Base-by-base conservation (phyloP, 2,113 vertebrate genomes). In the Callaeas wilsoni region DNA sequence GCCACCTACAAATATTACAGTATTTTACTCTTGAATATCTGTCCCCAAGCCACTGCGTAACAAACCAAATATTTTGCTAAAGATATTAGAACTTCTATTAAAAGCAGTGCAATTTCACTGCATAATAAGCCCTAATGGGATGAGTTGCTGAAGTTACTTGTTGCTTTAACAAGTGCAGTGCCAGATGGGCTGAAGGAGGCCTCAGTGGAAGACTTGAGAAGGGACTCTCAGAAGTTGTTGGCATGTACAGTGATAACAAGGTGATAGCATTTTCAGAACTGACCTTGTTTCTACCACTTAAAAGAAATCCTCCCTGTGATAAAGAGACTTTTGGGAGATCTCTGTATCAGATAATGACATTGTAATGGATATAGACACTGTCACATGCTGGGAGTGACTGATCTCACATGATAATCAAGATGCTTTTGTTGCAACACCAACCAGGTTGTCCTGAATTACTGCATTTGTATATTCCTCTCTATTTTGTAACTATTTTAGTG, bases 281-380 rank as follows among this genome's bases (percentile, higher is more conserved):
- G 47, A 64, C 56, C 33, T 93, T 86, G 63, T 96, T 97, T 95
- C 84, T 81, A 84, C 80, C 73, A 63, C 89, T 94, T 92, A 85
- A 93, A 89, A 93, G 46, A 95, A 91, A 90, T 64, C 70, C 46
- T 88, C 35, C 33, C 13, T 0, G 1, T 32, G 86, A 85, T 86
- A 69, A 75, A 87, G 85, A 87, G 67, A 91, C 55, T 84, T 93
- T 63, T 82, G 55, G 21, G 67, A 52, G 30, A 86, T 67, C 16
- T 64, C 33, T 74, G 19, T 87, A 49, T 68, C 32, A 88, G 80
- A 76, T 80, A 87, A 87, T 49, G n/a, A 55, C n/a, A 70, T 53
- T 90, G 80, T 90, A 92, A 71, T 77, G 74, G 47, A 89, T 85
- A 91, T 76, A 92, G 78, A 59, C 1, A 3, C 21, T 20, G 46